These are phyloP conservation scores for Cactoblastis cactorum DNA, from an alignment of 2,888 invertebrate species.

Conservation along the genomic window DNA sequence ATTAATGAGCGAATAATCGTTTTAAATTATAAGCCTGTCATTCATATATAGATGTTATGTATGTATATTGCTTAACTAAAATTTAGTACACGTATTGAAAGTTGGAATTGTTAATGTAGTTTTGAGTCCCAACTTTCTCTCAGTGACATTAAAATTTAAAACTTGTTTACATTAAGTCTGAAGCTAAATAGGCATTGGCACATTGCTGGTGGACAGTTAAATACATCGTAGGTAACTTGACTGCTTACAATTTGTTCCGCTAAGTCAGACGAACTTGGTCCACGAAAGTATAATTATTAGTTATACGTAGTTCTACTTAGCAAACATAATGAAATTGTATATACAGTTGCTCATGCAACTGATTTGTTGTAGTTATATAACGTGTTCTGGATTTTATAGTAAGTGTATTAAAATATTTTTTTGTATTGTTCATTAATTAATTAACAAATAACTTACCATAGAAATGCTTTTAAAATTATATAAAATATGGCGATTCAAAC, in stretches of 20 bases:
- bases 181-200: slow-evolving; percentile 55
- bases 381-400: slow-evolving; percentile 13
- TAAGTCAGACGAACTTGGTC: slow-evolving; percentile 43
- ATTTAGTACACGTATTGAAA: slow-evolving; percentile 55
- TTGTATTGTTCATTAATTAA: background rate
- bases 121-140: slow-evolving; percentile 63
- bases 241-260: slow-evolving; percentile 56
- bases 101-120: slow-evolving; percentile 47
- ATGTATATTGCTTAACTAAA: slow-evolving; percentile 17
- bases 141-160: slow-evolving; percentile 69
- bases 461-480: too few species aligned
- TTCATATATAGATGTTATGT: background rate
- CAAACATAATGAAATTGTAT: slow-evolving; percentile 30
- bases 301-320: slow-evolving; percentile 13
- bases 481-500: too few species aligned
- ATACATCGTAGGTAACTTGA: slow-evolving; percentile 56
- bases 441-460: too few species aligned
- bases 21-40: background rate
- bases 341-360: slow-evolving; percentile 30
- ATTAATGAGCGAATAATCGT: background rate
- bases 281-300: slow-evolving; percentile 19
- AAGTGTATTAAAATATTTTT: slow-evolving; percentile 17
- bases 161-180: slow-evolving; percentile 66
- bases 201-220: slow-evolving; percentile 58
- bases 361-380: slow-evolving; percentile 21